These are phyloP conservation scores for Chionodraco myersi DNA, from an alignment of 2,113 vertebrate species.

Conservation along the genomic window DNA sequence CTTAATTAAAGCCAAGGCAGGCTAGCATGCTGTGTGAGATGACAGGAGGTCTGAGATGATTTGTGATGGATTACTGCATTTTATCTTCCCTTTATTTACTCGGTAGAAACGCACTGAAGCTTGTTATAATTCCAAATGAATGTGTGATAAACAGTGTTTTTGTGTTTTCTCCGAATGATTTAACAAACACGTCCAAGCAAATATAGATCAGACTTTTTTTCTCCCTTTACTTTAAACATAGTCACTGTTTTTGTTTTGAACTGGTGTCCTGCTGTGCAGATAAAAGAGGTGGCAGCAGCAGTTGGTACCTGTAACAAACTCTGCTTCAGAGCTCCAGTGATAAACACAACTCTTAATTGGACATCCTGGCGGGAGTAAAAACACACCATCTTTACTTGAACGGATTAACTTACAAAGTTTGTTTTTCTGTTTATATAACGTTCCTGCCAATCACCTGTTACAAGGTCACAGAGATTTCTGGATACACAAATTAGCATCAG, in stretches of 20 bases:
- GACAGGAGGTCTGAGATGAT: constrained; percentile 82
- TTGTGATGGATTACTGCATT: constrained; percentile 84
- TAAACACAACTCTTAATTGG: constrained; percentile 79
- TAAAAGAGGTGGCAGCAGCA: constrained; percentile 66
- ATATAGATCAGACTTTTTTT: constrained; percentile 39
- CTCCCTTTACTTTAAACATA: constrained; percentile 54
- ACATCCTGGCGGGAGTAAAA: constrained; percentile 71
- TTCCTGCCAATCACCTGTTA: constrained; percentile 2
- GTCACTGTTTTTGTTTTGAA: constrained; percentile 77
- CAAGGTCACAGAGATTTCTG: constrained; percentile 64
- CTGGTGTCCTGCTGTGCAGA: constrained; percentile 71
- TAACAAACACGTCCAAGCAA: constrained; percentile 71
- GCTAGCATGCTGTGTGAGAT: constrained; percentile 79
- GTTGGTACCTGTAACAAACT: constrained; percentile 72
- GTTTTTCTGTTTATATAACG: constrained; percentile 57
- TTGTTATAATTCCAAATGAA: constrained; percentile 78
- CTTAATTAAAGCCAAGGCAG: constrained; percentile 85
- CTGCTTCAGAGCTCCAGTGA: constrained; percentile 54
- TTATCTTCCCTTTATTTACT: constrained; percentile 80
- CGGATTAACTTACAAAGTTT: constrained; percentile 76
- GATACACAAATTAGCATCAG: constrained; percentile 62
- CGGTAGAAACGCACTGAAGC: constrained; percentile 68
- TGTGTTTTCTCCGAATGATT: constrained; percentile 69
- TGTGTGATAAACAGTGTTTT: constrained; percentile 77
- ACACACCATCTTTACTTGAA: constrained; percentile 66